Evolutionary conservation across 30 jellyfish, hydroid and myxozoan species (phyloP).

Genomic region (Haliclystus octoradiatus): DNA sequence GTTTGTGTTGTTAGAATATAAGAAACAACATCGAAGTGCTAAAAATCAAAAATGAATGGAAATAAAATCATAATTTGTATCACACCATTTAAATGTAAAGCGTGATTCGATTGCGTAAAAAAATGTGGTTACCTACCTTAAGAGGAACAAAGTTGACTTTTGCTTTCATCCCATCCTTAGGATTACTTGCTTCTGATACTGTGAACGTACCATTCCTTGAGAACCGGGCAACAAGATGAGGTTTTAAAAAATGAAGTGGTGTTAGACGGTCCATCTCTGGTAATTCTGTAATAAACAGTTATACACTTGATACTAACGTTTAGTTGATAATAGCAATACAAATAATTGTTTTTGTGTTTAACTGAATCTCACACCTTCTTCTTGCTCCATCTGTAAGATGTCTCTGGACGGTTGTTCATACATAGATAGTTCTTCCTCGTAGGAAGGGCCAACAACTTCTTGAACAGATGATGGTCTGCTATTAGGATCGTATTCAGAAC

Average conservation of each 20-base stretch:
- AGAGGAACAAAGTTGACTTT: slow-evolving; percentile 29
- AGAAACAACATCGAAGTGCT: neutral
- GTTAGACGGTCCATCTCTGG: slow-evolving; percentile 45
- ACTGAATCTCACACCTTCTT: slow-evolving; percentile 3
- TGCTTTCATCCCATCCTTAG: slow-evolving; percentile 24
- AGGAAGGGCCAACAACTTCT: slow-evolving; percentile 22
- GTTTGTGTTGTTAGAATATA: too few species aligned
- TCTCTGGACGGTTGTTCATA: neutral
- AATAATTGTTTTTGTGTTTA: neutral
- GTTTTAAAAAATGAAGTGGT: slow-evolving; percentile 50
- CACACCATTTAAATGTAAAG: neutral
- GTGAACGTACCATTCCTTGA: slow-evolving; percentile 21
- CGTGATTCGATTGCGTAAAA: too few species aligned
- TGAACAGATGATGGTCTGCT: slow-evolving; percentile 67
- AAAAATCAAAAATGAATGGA: neutral
- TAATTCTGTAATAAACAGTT: slow-evolving; percentile 14
- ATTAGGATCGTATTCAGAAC: slow-evolving; percentile 47
- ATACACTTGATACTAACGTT: neutral
- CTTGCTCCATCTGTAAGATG: slow-evolving; percentile 1
- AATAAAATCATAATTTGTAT: neutral
- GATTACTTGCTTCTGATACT: slow-evolving; percentile 49
- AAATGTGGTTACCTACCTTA: slow-evolving; percentile 26
- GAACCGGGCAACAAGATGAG: slow-evolving; percentile 46
- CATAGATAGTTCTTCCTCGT: slow-evolving; percentile 23
- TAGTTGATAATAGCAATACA: neutral